phyloP scores from a whole-genome alignment of 2,888 invertebrate species.

The Chalcosyrphus nemorum region DNA sequence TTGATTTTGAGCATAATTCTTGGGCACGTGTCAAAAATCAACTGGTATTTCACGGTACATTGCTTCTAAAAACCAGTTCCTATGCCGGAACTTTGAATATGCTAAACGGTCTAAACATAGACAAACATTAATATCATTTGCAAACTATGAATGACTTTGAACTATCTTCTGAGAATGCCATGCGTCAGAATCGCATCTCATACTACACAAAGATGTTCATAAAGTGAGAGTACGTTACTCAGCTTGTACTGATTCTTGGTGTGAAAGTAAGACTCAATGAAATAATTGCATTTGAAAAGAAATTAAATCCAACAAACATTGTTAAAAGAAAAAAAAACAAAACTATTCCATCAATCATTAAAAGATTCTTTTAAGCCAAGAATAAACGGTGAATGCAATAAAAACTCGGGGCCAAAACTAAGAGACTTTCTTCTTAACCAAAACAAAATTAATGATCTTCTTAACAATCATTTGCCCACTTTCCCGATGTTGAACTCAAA shows the following conservation, averaged over 20 bases:
- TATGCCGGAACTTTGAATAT: constrained; percentile 9
- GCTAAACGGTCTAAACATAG: constrained; percentile 2
- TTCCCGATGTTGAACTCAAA: constrained; percentile 23
- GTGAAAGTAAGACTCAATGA: neutral
- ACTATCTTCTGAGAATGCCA: neutral
- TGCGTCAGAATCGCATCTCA: neutral
- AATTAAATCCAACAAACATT: neutral
- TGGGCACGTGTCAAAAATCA: neutral
- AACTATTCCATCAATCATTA: constrained; percentile 10
- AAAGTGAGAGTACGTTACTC: neutral
- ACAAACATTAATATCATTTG: neutral
- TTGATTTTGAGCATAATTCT: neutral
- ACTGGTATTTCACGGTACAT: neutral
- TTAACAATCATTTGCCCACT: constrained; percentile 27
- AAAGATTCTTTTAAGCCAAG: neutral
- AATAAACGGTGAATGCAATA: neutral
- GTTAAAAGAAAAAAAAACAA: neutral
- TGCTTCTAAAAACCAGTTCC: neutral
- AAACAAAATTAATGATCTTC: constrained; percentile 12
- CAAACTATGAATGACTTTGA: neutral
- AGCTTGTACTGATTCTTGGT: neutral
- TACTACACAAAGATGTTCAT: neutral
- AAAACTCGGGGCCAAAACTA: neutral
- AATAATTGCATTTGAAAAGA: neutral
- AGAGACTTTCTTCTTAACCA: constrained; percentile 1